phyloP scores from a whole-genome alignment of 1,140 invertebrate species.

The Drosophila pseudoobscura region DNA sequence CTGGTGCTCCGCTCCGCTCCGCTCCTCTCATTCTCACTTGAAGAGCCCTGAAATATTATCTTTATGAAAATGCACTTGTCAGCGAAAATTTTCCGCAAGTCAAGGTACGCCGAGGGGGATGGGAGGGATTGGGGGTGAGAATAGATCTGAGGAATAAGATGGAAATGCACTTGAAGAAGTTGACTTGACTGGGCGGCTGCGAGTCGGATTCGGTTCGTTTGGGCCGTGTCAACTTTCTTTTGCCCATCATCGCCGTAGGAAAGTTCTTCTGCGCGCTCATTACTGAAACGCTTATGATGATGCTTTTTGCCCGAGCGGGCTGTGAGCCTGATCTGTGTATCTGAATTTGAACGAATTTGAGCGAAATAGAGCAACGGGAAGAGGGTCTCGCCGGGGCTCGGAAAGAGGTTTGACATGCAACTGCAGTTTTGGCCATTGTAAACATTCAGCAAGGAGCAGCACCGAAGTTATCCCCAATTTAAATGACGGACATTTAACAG shows the following conservation, averaged over 20 bases:
- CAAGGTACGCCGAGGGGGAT: not conserved
- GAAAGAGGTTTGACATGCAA: not conserved
- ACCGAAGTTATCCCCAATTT: constrained; percentile 1
- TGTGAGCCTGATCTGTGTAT: constrained; percentile 15
- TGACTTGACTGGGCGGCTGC: constrained; percentile 13
- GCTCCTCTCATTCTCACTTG: too few species aligned
- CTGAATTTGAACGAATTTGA: constrained; percentile 12
- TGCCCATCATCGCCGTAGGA: not conserved
- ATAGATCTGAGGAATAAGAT: not conserved
- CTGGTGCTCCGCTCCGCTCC: too few species aligned
- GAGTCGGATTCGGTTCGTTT: constrained; percentile 13
- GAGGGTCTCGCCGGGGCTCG: too few species aligned
- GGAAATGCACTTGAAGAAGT: constrained; percentile 25
- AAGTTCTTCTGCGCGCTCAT: constrained; percentile 43
- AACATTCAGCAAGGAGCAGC: not conserved
- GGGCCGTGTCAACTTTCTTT: too few species aligned
- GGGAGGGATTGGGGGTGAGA: not conserved
- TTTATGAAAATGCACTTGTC: constrained; percentile 69
- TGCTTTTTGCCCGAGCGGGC: constrained; percentile 55
- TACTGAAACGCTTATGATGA: constrained; percentile 67
- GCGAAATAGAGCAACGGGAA: not conserved
- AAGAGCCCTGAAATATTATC: constrained; percentile 41
- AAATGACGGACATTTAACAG: constrained; percentile 3
- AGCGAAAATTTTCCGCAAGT: constrained; percentile 41
- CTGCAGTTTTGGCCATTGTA: constrained; percentile 20